Evolutionary conservation across 2,888 invertebrate genomes (phyloP).

Genomic region (Cyclophora punctaria): DNA sequence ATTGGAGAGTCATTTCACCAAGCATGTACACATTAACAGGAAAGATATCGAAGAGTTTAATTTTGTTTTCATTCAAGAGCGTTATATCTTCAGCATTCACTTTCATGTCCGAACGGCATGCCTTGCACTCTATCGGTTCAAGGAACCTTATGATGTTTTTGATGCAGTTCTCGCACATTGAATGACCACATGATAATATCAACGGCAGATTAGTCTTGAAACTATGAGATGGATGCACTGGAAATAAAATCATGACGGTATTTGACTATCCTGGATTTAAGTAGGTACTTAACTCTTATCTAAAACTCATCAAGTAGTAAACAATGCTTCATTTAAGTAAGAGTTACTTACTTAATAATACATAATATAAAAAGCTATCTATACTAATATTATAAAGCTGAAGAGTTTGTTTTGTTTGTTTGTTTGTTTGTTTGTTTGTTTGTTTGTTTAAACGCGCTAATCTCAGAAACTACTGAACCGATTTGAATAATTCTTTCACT

Average conservation of each 20-base stretch:
- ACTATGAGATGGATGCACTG: constrained; percentile 26
- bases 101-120: constrained; percentile 55
- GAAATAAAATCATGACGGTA: background rate
- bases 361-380: too few species aligned
- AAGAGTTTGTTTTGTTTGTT: too few species aligned
- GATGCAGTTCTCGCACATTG: constrained; percentile 79
- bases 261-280: too few species aligned
- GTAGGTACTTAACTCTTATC: too few species aligned
- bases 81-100: constrained; percentile 27
- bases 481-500: too few species aligned
- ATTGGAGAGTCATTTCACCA: constrained; percentile 47
- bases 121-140: constrained; percentile 64
- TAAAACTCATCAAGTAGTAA: too few species aligned
- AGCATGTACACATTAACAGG: constrained; percentile 53
- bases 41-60: constrained; percentile 40
- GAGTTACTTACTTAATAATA: too few species aligned
- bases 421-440: too few species aligned
- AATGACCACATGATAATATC: constrained; percentile 79
- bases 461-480: too few species aligned
- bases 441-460: too few species aligned
- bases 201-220: constrained; percentile 62
- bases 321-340: too few species aligned
- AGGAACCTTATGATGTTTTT: constrained; percentile 42
- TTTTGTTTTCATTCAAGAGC: constrained; percentile 30
- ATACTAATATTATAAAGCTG: too few species aligned